Evolutionary conservation across 1,140 invertebrate genomes (phyloP).

Genomic region (Dryas iulia): DNA sequence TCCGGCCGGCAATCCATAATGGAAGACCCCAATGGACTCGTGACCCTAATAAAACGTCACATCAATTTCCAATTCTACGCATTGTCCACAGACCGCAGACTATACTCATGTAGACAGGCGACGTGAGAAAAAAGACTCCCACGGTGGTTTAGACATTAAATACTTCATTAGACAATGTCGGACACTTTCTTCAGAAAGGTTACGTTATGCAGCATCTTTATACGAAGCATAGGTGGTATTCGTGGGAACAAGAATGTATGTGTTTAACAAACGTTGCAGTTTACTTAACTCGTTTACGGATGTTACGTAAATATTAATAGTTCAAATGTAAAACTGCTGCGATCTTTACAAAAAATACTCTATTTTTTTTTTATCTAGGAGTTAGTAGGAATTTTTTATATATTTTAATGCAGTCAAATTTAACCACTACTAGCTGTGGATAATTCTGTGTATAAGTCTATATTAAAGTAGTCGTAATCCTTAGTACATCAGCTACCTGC

Average conservation of each 20-base stretch:
- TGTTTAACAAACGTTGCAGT: slow-evolving; percentile 41
- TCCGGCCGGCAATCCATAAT: not conserved
- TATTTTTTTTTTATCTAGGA: too few relatives aligned
- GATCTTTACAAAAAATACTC: too few relatives aligned
- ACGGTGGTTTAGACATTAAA: slow-evolving; percentile 40
- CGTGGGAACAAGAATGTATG: slow-evolving; percentile 57
- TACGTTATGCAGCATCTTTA: slow-evolving; percentile 34
- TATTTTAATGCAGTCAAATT: too few relatives aligned
- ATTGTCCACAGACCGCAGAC: slow-evolving; percentile 34
- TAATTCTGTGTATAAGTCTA: too few relatives aligned
- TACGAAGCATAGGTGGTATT: slow-evolving; percentile 29
- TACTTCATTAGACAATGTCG: slow-evolving; percentile 48
- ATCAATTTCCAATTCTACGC: slow-evolving; percentile 43
- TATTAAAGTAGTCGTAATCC: too few relatives aligned
- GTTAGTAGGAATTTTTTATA: too few relatives aligned
- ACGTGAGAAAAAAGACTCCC: slow-evolving; percentile 50
- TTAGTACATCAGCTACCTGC: too few relatives aligned
- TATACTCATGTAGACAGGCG: slow-evolving; percentile 25
- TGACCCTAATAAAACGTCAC: slow-evolving; percentile 13
- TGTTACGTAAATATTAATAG: slow-evolving; percentile 54
- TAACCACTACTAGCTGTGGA: too few relatives aligned
- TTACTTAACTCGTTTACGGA: slow-evolving; percentile 49
- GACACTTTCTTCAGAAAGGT: slow-evolving; percentile 59
- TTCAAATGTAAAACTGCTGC: not conserved
- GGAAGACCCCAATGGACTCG: not conserved